Base-by-base conservation (phyloP, 2,113 vertebrate species). In the Heliornis fulica region DNA sequence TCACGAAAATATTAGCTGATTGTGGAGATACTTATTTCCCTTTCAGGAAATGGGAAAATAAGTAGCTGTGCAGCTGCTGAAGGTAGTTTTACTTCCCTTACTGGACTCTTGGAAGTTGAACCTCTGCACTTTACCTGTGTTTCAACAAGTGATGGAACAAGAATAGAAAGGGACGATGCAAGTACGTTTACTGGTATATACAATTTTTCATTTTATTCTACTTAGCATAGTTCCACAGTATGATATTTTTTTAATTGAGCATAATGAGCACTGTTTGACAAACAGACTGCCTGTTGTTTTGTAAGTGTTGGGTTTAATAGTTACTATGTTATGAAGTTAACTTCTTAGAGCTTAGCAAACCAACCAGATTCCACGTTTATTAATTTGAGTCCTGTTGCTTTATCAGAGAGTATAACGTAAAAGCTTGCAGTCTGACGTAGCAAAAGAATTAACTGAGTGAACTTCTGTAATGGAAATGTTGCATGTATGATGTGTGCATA, bases 101-200 rank as follows among this genome's bases (percentile, higher is more conserved):
- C 99, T 29, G 99, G 99, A 46, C 99, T 99, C 60, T 97, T 99
- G 65, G 99, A 99, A 98, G 99, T 99, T 68, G 99, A 99, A 95
- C 99, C 99, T 83, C 97, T 99, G 97, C 99, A 99, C 97, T 99
- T 99, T 97, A 99, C 98, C 87, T 99, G 99, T 92, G 99, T 99
- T 98, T 99, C 99, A 93, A 99, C 99, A 87, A 99, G 99, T 96
- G 99, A 99, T 94, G 99, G 99, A 89, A 99, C 99, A 75, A 98
- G 99, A 96, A 99, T 99, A 98, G 99, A 99, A 97, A 99, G 99
- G 97, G 99, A 99, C 94, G 99, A 99, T 97, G 99, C 99, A 98
- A 99, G 99, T 99, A 99, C 99, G 99, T 99, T 99, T 98, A 99
- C 99, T 97, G 99, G 99, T 99, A 98, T 98, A 98, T 98, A 97